Percentiles rank a stretch among this genome's conserved stretches.
Evolutionary conservation across 2,797 vertebrate species (phyloP).

Genomic region (Oreochromis mossambicus): DNA sequence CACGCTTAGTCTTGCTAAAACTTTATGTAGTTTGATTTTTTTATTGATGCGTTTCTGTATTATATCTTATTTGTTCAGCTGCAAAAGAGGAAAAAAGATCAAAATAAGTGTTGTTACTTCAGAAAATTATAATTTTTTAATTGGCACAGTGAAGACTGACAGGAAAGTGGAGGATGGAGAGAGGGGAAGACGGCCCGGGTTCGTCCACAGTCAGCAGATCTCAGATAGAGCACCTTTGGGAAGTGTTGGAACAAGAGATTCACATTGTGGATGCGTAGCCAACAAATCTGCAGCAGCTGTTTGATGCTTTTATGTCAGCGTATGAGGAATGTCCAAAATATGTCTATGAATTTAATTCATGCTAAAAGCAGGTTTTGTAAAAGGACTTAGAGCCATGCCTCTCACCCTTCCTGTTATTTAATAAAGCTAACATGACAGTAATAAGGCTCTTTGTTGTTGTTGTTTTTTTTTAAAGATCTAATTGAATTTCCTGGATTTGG

Average conservation of each 20-base stretch:
- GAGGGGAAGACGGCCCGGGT: background rate
- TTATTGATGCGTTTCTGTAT: background rate
- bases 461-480: too few relatives aligned
- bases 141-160: background rate
- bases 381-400: background rate
- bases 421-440: background rate
- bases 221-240: background rate
- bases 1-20: background rate
- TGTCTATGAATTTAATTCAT: background rate
- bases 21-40: background rate
- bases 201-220: background rate
- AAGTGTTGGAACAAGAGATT: too few relatives aligned
- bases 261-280: too few relatives aligned
- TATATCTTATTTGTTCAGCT: background rate
- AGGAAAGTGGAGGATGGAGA: background rate
- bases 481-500: too few relatives aligned
- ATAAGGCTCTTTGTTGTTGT: too few relatives aligned
- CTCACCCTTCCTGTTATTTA: background rate
- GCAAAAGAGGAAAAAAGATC: fast-evolving
- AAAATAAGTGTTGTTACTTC: background rate
- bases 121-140: fast-evolving
- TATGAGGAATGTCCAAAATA: background rate
- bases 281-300: background rate
- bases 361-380: background rate
- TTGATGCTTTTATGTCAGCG: background rate